Base-by-base conservation (phyloP, 2,888 invertebrate genomes). In the Tipula helvola region DNA sequence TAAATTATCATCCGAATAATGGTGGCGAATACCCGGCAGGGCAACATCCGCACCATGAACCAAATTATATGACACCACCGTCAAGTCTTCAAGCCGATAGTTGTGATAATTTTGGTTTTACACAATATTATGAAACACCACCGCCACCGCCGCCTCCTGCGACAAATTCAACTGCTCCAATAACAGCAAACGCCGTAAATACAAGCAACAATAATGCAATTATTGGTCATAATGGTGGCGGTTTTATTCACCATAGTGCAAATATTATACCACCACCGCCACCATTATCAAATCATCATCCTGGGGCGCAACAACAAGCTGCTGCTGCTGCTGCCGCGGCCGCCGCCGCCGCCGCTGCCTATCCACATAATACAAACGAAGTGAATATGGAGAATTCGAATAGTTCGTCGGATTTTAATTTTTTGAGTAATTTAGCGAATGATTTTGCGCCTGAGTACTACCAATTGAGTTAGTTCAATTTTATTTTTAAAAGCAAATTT, bases 381-480 rank as follows among this genome's bases (percentile, higher is more conserved):
- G 86, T 92, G 12, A 91, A 94, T 36, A 94, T 95, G 86, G 96
- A 97, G 89, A 96, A 96, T 92, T 96, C 96, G 89, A 97, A 97
- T 91, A 96, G 96, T 90, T 97, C 97, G n/a, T 97, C 97, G 42
- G 97, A 97, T 92, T 97, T 97, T 92, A 97, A 97, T 91, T 98
- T 98, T 91, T 93, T 98, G 88, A 97, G 97, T 92, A 97, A 96
- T 91, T 93, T 97, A 90, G 97, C 97, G 88, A 97, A 97, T 91
- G 97, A 97, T 91, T 97, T 97, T 91, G 96, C 96, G 28, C 97
- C 97, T 8, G 97, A 98, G 91, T 97, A 97, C 91, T 97, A 97
- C 89, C 92, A 92, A 88, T 88, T 92, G 87, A 92, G 92, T 91
- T 92, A 92, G 91, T 92, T 90, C 88, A 88, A 89, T 88, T 52